Conservation (phyloP, 2,113 vertebrate species). For the Sinocyclocheilus rhinocerous region DNA sequence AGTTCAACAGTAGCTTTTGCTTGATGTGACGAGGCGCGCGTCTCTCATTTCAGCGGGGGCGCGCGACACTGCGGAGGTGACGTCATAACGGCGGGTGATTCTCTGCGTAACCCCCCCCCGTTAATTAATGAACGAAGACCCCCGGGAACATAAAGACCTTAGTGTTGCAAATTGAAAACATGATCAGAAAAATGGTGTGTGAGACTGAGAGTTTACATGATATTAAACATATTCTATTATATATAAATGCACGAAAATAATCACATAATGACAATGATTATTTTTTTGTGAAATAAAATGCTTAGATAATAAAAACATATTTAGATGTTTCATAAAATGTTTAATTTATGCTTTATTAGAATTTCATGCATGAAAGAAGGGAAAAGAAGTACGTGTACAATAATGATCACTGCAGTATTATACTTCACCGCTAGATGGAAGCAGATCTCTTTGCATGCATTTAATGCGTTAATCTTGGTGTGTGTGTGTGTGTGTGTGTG, state of each 20-base stretch:
- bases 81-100: constrained; percentile 44
- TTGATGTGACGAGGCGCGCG: constrained; percentile 27
- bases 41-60: no score
- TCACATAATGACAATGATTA: neutral
- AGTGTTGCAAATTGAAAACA: neutral
- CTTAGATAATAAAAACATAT: neutral
- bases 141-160: neutral
- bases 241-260: neutral
- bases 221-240: no score
- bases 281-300: neutral
- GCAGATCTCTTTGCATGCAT: constrained; percentile 22
- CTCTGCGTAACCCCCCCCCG: no score
- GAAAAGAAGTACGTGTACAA: no score
- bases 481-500: no score
- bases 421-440: constrained; percentile 65
- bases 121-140: no score
- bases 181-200: no score
- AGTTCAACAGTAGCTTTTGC: constrained; percentile 53
- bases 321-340: no score
- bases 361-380: no score
- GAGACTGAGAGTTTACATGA: neutral
- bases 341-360: no score
- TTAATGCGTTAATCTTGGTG: no score
- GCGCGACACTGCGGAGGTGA: constrained; percentile 68
- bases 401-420: constrained; percentile 10